Percentiles rank a stretch among this genome's conserved stretches.
phyloP scores from a whole-genome alignment of 2,888 invertebrate species.

The Chaitophorus viminalis region DNA sequence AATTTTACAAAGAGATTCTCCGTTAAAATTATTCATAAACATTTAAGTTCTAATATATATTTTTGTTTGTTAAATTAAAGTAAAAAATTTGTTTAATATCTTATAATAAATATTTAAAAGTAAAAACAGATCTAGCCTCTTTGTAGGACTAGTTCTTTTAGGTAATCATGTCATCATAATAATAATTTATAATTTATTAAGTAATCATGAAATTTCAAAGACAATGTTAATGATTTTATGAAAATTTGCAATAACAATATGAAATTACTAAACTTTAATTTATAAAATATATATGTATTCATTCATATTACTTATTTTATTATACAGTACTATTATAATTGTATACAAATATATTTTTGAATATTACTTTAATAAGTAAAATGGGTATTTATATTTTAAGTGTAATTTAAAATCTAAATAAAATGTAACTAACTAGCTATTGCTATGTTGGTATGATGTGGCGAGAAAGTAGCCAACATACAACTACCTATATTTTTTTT shows the following conservation, averaged over 20 bases:
- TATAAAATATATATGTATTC: no score
- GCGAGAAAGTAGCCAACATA: conserved; percentile 50
- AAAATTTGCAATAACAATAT: not conserved
- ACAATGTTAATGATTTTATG: not conserved
- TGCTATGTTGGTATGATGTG: conserved; percentile 41
- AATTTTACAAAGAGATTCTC: no score
- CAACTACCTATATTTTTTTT: conserved; percentile 34
- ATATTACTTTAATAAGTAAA: not conserved
- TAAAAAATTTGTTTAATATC: not conserved
- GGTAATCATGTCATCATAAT: conserved; percentile 13
- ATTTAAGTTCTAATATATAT: not conserved
- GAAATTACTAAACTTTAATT: no score
- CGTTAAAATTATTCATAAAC: not conserved
- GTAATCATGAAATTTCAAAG: not conserved
- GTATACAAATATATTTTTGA: not conserved
- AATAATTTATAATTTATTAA: not conserved
- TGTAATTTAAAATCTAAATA: conserved; percentile 9
- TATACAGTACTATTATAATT: not conserved
- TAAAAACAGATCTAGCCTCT: not conserved
- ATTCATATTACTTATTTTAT: not conserved
- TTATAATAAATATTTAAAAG: not conserved
- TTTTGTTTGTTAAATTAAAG: not conserved
- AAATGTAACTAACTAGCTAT: not conserved
- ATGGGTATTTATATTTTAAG: not conserved
- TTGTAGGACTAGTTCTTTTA: not conserved